Conservation (phyloP, 2,888 invertebrate species). For the Cataglyphis cursor region DNA sequence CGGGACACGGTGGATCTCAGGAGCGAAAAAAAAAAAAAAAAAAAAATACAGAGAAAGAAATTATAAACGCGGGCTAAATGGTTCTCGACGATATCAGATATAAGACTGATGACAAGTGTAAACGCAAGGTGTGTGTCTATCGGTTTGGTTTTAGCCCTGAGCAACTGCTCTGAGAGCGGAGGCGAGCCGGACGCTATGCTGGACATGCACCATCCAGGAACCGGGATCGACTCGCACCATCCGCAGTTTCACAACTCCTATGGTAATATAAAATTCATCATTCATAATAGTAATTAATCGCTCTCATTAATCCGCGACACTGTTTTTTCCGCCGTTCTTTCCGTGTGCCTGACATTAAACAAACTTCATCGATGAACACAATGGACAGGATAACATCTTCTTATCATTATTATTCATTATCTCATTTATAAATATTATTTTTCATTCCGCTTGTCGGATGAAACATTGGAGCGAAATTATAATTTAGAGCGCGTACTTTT, state of each 20-base stretch:
- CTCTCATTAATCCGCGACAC: background rate
- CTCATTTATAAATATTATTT: background rate
- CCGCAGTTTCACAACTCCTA: constrained; percentile 87
- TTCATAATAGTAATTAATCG: constrained; percentile 72
- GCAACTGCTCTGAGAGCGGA: constrained; percentile 87
- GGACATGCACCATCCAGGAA: constrained; percentile 86
- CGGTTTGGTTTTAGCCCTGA: constrained; percentile 87
- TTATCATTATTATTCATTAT: background rate
- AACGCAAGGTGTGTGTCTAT: constrained; percentile 87
- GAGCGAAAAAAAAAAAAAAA: constrained; percentile 43
- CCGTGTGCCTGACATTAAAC: background rate
- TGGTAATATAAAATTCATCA: constrained; percentile 86
- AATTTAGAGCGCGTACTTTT: background rate
- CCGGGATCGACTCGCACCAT: constrained; percentile 86
- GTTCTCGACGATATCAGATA: constrained; percentile 58
- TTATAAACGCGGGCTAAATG: constrained; percentile 71
- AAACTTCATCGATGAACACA: background rate
- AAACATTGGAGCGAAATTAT: background rate
- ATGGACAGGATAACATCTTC: background rate
- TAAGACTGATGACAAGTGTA: constrained; percentile 81
- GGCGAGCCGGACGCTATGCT: constrained; percentile 86
- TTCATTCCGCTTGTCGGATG: background rate
- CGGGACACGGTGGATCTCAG: constrained; percentile 51
- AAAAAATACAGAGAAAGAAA: constrained; percentile 66
- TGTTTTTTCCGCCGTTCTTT: constrained; percentile 1